Evolutionary conservation across 2,113 vertebrate genomes (phyloP), one percentile per base, ranked within the genome.

Genomic region (Peucedramus taeniatus): DNA sequence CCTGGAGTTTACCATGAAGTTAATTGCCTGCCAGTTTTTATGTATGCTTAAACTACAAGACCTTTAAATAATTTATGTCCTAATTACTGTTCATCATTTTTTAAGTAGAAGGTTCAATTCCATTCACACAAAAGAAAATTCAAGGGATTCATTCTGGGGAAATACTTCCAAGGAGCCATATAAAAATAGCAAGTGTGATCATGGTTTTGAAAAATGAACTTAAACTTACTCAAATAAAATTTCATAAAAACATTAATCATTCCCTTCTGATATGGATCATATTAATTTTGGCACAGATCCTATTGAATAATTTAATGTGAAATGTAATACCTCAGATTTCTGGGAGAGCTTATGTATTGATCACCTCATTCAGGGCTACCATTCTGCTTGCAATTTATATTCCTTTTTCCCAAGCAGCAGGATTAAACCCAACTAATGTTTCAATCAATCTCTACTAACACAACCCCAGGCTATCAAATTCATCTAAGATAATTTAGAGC

Each of bases 1-100:
- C 94, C 95, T 8, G 10, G 97, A 94, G 95, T 83, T 68, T 53
- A 30, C 94, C 72, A 57, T 33, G 95, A 90, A 97, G 96, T 97
- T 96, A 97, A 94, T 95, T 96, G 96, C 93, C 85, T 93, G 78
- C 76, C 87, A 86, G 89, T 89, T 95, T 97, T 97, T 94, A 96
- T 72, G 83, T 85, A 80, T 87, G 91, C 88, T 83, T 95, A 86
- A 83, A 71, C 89, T 94, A 75, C 91, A 87, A 83, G 83, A 82
- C 90, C 83, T 97, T 96, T 97, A 93, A 98, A 98, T 98, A 97
- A 98, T 98, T 98, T 97, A 98, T 97, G 75, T 84, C 84, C 87
- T 98, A 98, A 98, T 98, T 98, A 98, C 89, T 95, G 88, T 91
- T 97, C 96, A 98, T 98, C 87, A 96, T 94, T 97, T 97, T 97